Evolutionary conservation across 92 coral and sea anemone species (phyloP), one percentile per base, ranked within the genome.

Genomic region (Phymanthus crucifer): DNA sequence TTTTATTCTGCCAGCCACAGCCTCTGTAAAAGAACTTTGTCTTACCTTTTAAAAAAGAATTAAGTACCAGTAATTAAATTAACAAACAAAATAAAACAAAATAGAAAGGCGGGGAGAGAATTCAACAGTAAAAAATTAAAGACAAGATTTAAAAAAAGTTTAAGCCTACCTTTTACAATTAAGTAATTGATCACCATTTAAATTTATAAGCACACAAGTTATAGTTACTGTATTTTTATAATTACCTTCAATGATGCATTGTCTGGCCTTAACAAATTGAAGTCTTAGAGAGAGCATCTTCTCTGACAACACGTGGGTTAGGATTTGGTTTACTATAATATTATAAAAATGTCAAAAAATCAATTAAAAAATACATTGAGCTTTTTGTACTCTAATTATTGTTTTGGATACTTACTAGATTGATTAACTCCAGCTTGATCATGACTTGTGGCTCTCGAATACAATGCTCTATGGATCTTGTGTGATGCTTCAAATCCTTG

Each of bases 1-100:
- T 70, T 54, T 84, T 84, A 16, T 45, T 70, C 32, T 61, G 43
- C 88, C 88, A 84, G 7, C 88, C 88, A 84, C 88, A 84, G 43
- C 88, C 88, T 16, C 83, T 69, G 68, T 46, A 78, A 38, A 14
- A 48, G 75, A 80, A 80, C 10, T 45, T 48, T 47, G 45, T 70
- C n/a, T 69, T 80, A 69, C 84, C 83, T 79, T 35, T 24, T 3
- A 3, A 48, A 48, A 48, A 48, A 48, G 16, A 48, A 48, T 3
- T 3, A 48, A 43, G 48, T 43, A 43, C 48, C 48, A 43, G 48
- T 43, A 43, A 43, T 43, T 43, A 43, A 43, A 43, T 43, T 43
- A 43, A 43, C 48, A 43, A 43, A 43, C 48, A 43, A 40, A 19
- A 35, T 46, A 16, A 17, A 74, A 18, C 34, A 74, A 18, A 37